A percentile compares a stretch with the other conserved stretches of the same genome.
Conservation (phyloP, 2,113 vertebrate species). For the Brachyistius frenatus region DNA sequence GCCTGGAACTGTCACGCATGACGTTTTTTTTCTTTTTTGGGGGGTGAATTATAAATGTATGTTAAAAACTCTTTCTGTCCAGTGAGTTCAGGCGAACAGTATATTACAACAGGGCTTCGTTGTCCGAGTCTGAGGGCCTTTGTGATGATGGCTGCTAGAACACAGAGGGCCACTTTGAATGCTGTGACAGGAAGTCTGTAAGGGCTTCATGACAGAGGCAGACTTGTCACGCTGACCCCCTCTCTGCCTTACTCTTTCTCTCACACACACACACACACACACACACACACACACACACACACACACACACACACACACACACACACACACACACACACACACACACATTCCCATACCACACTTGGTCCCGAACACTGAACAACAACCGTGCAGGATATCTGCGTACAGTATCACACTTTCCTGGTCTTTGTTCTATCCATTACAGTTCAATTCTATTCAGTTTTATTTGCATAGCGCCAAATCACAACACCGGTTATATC, state of each 20-base stretch:
- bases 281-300: conserved; percentile 21
- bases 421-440: background rate
- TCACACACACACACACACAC: conserved; percentile 13
- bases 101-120: conserved; percentile 56
- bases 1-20: conserved; percentile 46
- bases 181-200: conserved; percentile 72
- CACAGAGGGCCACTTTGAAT: conserved; percentile 72
- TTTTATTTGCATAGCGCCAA: too few relatives aligned
- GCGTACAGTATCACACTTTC: background rate
- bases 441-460: too few relatives aligned
- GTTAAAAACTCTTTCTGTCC: conserved; percentile 38
- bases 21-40: conserved; percentile 44
- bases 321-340: conserved; percentile 3
- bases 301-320: conserved; percentile 20
- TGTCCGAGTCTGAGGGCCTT: conserved; percentile 61
- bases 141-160: conserved; percentile 54
- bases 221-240: conserved; percentile 66
- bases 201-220: conserved; percentile 52
- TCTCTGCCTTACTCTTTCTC: conserved; percentile 17
- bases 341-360: conserved; percentile 33
- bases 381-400: conserved; percentile 6
- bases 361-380: background rate
- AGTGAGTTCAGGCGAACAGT: conserved; percentile 12
- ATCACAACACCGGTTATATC: too few relatives aligned
- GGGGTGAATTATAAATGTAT: conserved; percentile 58